Base-by-base conservation (phyloP, 2,113 vertebrate genomes). In the Ciconia boyciana region DNA sequence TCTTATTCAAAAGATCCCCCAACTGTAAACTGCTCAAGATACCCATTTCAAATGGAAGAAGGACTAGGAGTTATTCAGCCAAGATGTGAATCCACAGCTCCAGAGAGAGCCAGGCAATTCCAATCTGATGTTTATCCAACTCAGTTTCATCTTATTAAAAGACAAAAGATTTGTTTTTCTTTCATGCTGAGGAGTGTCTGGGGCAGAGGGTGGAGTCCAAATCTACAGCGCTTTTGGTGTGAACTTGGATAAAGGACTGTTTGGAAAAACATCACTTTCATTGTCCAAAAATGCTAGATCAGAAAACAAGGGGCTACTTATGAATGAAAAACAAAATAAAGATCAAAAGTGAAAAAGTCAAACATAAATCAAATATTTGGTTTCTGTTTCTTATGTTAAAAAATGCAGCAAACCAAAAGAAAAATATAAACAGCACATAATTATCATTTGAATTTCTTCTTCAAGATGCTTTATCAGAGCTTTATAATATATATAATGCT, bases 401-500 rank as follows among this genome's bases (percentile, higher is more conserved):
- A 92, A 85, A 34, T 6, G 22, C 41, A 88, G 54, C 34, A 91
- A 94, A 83, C 9, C 25, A 64, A 26, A 95, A 89, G 75, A 85
- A 93, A 94, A 83, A 82, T 14, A 75, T 6, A 82, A 95, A 69
- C 28, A n/a, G 28, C 58, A 76, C 58, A 83, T 76, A 78, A 80
- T 77, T 61, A 69, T 95, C 1, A 93, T 93, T 93, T 88, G 58
- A 80, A 90, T 77, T 85, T 80, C 51, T 91, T 64, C 89, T 93
- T 93, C 71, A 91, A 90, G 94, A 82, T 77, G 54, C 82, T 93
- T 87, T 95, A 94, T 93, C 92, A 70, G 70, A 91, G 52, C 66
- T 90, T 93, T 90, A 93, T 93, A 77, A 94, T 96, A 96, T 89
- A 95, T 61, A 62, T 83, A 96, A 93, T 74, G 88, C 66, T 90